phyloP scores from a whole-genome alignment of 2,113 vertebrate genomes.

The Polyodon spathula region DNA sequence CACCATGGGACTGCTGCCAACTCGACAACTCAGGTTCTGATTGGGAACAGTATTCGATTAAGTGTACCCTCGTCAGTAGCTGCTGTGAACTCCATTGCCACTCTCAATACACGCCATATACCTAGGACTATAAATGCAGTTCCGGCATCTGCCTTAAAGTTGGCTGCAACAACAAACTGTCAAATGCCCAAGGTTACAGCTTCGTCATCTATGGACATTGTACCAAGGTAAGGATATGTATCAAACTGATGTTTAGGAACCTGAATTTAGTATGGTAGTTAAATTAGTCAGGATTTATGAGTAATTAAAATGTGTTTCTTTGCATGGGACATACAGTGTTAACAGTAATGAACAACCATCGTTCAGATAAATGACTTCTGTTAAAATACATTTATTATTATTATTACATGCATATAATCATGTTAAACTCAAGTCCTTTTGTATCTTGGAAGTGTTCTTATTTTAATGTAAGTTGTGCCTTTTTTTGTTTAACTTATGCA shows the following conservation, averaged over 20 bases:
- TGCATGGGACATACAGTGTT: too few species aligned
- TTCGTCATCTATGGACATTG: constrained; percentile 77
- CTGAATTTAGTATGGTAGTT: too few species aligned
- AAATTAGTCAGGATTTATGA: too few species aligned
- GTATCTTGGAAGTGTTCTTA: too few species aligned
- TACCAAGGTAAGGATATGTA: constrained; percentile 71
- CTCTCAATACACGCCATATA: constrained; percentile 77
- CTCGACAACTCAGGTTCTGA: constrained; percentile 87
- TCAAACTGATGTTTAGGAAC: not conserved
- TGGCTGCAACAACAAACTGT: constrained; percentile 82
- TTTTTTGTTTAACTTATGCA: too few species aligned
- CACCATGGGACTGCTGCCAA: constrained; percentile 78
- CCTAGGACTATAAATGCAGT: constrained; percentile 84
- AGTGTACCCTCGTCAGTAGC: constrained; percentile 72
- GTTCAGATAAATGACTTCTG: too few species aligned
- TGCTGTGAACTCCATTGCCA: constrained; percentile 71
- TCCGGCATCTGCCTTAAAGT: constrained; percentile 93
- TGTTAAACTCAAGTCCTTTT: too few species aligned
- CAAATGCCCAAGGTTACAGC: constrained; percentile 87
- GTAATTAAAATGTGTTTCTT: too few species aligned
- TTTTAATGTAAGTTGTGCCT: too few species aligned
- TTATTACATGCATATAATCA: too few species aligned
- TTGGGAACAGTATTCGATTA: constrained; percentile 90
- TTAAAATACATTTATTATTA: too few species aligned
- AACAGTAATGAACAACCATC: too few species aligned